These are phyloP conservation scores for Leptodactylus fallax DNA, from an alignment of 2,797 vertebrate genomes.

Conservation along the genomic window DNA sequence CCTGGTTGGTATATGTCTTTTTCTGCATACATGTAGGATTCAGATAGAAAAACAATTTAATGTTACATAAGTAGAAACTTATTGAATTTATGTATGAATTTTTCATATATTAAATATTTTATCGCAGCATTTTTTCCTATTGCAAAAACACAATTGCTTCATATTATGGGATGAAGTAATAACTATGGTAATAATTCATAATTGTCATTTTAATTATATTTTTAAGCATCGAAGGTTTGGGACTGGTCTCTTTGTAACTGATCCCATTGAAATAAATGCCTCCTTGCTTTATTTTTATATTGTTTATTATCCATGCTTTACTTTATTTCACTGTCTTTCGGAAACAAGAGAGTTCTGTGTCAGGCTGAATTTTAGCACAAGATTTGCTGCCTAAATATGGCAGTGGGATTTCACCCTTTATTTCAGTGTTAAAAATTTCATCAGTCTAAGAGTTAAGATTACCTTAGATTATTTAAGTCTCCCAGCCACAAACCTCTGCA, in stretches of 20 bases:
- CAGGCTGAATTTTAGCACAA: neutral
- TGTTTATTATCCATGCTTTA: neutral
- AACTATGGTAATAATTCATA: neutral
- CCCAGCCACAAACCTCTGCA: neutral
- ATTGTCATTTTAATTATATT: neutral
- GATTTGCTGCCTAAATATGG: neutral
- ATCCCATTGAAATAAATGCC: neutral
- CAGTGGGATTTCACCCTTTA: neutral
- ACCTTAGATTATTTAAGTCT: constrained; percentile 9
- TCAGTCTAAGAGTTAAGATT: constrained; percentile 4
- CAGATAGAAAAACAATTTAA: too few species aligned
- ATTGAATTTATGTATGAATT: neutral
- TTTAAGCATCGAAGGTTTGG: neutral
- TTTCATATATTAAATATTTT: neutral
- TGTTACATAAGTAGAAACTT: too few species aligned
- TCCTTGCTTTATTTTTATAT: neutral
- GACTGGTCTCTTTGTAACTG: neutral
- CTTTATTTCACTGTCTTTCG: neutral
- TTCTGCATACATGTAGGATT: too few species aligned
- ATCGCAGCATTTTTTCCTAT: neutral
- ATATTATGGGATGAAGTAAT: neutral
- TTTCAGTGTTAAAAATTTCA: neutral
- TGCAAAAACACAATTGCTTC: neutral
- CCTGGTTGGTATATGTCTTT: too few species aligned
- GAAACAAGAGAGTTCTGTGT: neutral